phyloP scores from a whole-genome alignment of 2,888 invertebrate genomes.

The Diaperis boleti region DNA sequence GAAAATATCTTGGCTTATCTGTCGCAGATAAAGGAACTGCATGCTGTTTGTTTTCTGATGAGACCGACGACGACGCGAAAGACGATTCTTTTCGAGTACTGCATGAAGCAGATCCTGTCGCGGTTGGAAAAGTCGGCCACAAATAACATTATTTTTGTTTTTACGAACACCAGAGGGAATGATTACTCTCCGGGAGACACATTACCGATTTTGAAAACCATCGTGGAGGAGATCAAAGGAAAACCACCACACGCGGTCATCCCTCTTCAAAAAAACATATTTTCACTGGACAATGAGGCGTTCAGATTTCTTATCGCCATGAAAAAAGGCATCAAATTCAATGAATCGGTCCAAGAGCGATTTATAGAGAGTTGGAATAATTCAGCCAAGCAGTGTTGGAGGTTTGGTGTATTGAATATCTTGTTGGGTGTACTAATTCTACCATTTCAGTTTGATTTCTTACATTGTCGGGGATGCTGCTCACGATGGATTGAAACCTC shows the following conservation, averaged over 20 bases:
- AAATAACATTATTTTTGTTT: constrained; percentile 55
- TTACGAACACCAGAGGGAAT: constrained; percentile 54
- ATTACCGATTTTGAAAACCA: constrained; percentile 45
- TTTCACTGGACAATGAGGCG: constrained; percentile 56
- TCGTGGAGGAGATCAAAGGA: constrained; percentile 42
- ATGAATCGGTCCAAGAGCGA: constrained; percentile 38
- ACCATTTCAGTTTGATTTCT: constrained; percentile 54
- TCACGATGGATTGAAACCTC: constrained; percentile 53
- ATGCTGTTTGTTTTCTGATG: constrained; percentile 55
- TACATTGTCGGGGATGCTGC: constrained; percentile 54
- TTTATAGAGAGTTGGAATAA: constrained; percentile 52
- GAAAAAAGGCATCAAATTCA: constrained; percentile 47
- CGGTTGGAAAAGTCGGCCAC: constrained; percentile 55
- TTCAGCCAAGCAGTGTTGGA: constrained; percentile 45
- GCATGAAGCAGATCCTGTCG: constrained; percentile 56
- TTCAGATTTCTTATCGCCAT: constrained; percentile 53
- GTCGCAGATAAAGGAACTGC: constrained; percentile 49
- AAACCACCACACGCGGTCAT: constrained; percentile 49
- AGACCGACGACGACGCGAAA: constrained; percentile 52
- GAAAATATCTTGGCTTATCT: constrained; percentile 53
- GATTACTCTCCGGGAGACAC: constrained; percentile 57
- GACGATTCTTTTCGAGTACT: constrained; percentile 55
- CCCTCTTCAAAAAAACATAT: constrained; percentile 51
- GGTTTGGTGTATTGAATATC: no score
- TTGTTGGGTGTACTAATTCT: no score